Conservation (phyloP, 2,888 invertebrate genomes). For the Acleris sparsana region DNA sequence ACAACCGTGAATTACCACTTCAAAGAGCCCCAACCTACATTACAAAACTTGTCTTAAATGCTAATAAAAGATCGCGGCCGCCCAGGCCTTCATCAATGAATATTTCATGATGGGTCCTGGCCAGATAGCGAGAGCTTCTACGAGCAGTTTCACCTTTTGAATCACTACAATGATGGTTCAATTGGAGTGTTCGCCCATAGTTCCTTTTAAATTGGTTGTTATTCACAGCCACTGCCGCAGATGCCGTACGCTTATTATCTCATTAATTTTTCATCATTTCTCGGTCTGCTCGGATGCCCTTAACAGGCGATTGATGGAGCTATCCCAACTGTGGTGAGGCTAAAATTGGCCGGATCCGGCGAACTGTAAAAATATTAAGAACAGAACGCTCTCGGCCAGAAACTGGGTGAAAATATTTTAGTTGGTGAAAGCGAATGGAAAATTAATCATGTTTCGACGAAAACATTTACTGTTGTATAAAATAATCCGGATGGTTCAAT, state of each 20-base stretch:
- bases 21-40: conserved; percentile 62
- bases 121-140: conserved; percentile 51
- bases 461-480: neutral
- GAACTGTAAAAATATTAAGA: conserved; percentile 22
- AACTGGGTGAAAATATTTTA: conserved; percentile 5
- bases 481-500: too few species aligned
- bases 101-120: conserved; percentile 66
- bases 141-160: conserved; percentile 40
- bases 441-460: conserved; percentile 2
- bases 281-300: conserved; percentile 50
- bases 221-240: conserved; percentile 58
- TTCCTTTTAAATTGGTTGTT: conserved; percentile 49
- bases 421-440: conserved; percentile 2
- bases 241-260: conserved; percentile 69
- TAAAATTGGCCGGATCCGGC: conserved; percentile 21
- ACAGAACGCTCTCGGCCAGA: neutral
- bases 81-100: conserved; percentile 61
- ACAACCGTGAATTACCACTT: conserved; percentile 48
- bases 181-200: conserved; percentile 43
- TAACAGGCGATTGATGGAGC: conserved; percentile 54
- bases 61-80: conserved; percentile 65
- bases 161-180: conserved; percentile 29
- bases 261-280: conserved; percentile 68
- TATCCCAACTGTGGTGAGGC: conserved; percentile 8
- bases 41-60: conserved; percentile 73